These are phyloP conservation scores for Anableps anableps DNA, from an alignment of 2,797 vertebrate species.

Conservation along the genomic window DNA sequence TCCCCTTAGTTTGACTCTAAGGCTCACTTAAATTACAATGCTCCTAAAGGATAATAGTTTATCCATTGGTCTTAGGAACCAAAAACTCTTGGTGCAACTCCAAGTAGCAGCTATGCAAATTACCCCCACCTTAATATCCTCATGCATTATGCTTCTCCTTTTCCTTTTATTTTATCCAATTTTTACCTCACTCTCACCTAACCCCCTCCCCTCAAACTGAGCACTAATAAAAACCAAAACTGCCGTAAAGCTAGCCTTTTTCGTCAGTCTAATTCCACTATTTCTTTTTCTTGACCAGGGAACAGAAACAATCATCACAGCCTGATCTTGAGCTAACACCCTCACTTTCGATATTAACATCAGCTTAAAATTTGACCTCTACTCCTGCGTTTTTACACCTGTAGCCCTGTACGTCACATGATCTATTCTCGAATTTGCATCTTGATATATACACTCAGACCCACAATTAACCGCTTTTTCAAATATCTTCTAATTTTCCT, in stretches of 20 bases:
- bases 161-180: rapidly evolving
- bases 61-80: slow-evolving; percentile 77
- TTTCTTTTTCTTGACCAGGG: rapidly evolving
- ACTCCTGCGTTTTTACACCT: not conserved
- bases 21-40: slow-evolving; percentile 30
- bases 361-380: slow-evolving; percentile 12
- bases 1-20: slow-evolving; percentile 43
- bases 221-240: not conserved
- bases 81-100: slow-evolving; percentile 76
- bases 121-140: rapidly evolving
- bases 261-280: rapidly evolving
- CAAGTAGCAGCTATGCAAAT: slow-evolving; percentile 61
- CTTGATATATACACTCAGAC: slow-evolving; percentile 51
- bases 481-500: slow-evolving; percentile 59
- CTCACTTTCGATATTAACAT: not conserved
- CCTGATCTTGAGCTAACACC: slow-evolving; percentile 1
- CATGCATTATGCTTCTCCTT: rapidly evolving
- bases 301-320: rapidly evolving
- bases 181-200: rapidly evolving
- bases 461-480: slow-evolving; percentile 33
- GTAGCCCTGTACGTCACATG: slow-evolving; percentile 52
- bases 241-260: slow-evolving; percentile 22
- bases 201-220: rapidly evolving
- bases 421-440: slow-evolving; percentile 59
- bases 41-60: slow-evolving; percentile 70